Percentiles rank a stretch among this genome's conserved stretches.
Conservation (phyloP, 2,888 invertebrate genomes). For the Horisme vitalbata region DNA sequence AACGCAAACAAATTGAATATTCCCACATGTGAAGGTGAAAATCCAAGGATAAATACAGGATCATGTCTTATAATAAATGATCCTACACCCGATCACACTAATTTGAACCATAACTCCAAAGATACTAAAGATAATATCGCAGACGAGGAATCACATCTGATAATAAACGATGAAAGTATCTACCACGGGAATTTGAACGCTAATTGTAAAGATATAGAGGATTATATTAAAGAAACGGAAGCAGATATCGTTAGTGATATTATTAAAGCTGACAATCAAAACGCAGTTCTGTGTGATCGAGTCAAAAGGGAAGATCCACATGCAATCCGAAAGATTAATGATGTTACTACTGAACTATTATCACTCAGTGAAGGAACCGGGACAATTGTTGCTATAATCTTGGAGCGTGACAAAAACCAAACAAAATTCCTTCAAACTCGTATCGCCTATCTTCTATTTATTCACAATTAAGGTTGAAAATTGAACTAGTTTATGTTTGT, state of each 20-base stretch:
- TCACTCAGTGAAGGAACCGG: conserved; percentile 61
- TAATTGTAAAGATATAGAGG: conserved; percentile 6
- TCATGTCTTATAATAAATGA: conserved; percentile 69
- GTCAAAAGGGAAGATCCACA: conserved; percentile 69
- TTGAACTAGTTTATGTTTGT: conserved; percentile 12
- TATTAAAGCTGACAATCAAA: conserved; percentile 70
- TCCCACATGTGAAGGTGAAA: conserved; percentile 81
- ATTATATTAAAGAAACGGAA: conserved; percentile 32
- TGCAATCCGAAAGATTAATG: conserved; percentile 76
- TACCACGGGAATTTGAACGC: conserved; percentile 11
- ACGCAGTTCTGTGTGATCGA: conserved; percentile 66
- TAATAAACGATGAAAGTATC: conserved; percentile 14
- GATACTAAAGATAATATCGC: conserved; percentile 38
- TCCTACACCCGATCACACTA: conserved; percentile 36
- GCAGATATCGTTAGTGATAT: conserved; percentile 55
- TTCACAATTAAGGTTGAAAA: conserved; percentile 39
- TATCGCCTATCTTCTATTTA: neutral
- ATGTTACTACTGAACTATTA: conserved; percentile 70
- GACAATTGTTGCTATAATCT: conserved; percentile 66
- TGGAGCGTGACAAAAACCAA: conserved; percentile 58
- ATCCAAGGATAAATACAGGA: conserved; percentile 76
- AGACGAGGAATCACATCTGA: conserved; percentile 11
- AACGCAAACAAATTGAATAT: conserved; percentile 79
- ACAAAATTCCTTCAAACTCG: conserved; percentile 2
- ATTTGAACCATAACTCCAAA: conserved; percentile 39